Percentiles rank a stretch among this genome's conserved stretches.
phyloP scores from a whole-genome alignment of 2,113 vertebrate genomes.

The Stomatorhinus ivindoensis region DNA sequence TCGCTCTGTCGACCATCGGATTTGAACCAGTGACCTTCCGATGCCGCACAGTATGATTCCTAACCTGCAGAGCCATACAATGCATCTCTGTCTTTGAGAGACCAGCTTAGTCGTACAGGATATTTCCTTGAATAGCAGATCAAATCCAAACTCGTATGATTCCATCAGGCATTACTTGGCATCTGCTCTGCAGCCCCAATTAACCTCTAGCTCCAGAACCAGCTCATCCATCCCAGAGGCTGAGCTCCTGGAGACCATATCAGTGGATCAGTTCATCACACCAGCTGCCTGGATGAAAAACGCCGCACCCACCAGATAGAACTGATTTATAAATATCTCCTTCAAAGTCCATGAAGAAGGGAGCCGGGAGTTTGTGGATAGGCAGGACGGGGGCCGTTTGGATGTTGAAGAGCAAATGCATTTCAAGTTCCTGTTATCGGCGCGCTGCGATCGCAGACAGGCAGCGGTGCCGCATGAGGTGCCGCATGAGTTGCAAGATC shows the following conservation, averaged over 20 bases:
- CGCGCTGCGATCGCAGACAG: neutral
- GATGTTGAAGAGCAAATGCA: slow-evolving; percentile 19
- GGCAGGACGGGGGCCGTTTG: neutral
- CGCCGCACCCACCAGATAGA: slow-evolving; percentile 35
- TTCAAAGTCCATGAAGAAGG: slow-evolving; percentile 20
- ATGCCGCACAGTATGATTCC: neutral
- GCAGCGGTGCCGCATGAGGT: neutral
- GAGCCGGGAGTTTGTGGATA: neutral
- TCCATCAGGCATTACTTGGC: slow-evolving; percentile 17
- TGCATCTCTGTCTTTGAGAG: neutral
- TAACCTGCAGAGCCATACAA: neutral
- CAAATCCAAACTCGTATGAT: neutral
- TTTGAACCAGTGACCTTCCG: neutral
- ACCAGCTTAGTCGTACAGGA: neutral
- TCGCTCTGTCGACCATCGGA: neutral
- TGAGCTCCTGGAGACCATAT: slow-evolving; percentile 22
- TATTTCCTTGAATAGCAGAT: neutral
- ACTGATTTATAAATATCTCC: slow-evolving; percentile 34
- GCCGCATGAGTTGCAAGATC: neutral
- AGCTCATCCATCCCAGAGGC: slow-evolving; percentile 10
- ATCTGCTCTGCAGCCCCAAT: slow-evolving; percentile 31
- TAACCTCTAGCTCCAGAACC: slow-evolving; percentile 27
- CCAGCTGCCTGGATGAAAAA: slow-evolving; percentile 2
- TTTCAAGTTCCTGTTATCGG: slow-evolving; percentile 25
- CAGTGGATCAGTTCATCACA: slow-evolving; percentile 14